phyloP scores from a whole-genome alignment of 2,888 invertebrate species.

The Brachylomia viminalis region DNA sequence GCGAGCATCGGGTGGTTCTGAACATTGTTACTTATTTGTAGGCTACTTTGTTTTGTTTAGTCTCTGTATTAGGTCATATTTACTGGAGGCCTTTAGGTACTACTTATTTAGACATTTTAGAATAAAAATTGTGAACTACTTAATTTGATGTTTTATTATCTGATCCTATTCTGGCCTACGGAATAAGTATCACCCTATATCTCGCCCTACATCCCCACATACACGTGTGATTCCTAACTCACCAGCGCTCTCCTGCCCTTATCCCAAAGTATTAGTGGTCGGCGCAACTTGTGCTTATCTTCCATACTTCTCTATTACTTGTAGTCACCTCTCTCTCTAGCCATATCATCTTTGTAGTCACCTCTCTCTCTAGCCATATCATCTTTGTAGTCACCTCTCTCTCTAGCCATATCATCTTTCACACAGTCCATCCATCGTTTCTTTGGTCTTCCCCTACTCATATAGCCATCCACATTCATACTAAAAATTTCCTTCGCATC shows the following conservation, averaged over 20 bases:
- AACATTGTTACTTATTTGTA: constrained; percentile 68
- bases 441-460: not conserved
- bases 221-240: not conserved
- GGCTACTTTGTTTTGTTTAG: constrained; percentile 59
- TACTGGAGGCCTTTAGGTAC: constrained; percentile 48
- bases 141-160: constrained; percentile 38
- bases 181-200: too few species aligned
- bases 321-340: too few species aligned
- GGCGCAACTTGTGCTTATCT: not conserved
- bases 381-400: too few species aligned
- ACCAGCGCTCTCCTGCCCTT: not conserved
- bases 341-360: not conserved
- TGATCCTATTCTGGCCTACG: not conserved
- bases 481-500: too few species aligned
- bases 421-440: not conserved
- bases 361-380: too few species aligned
- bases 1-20: constrained; percentile 39
- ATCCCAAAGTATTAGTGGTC: too few species aligned
- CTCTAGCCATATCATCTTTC: not conserved
- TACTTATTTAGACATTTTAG: constrained; percentile 55
- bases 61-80: constrained; percentile 44
- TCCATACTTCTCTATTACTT: not conserved
- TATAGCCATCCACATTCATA: not conserved
- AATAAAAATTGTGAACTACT: constrained; percentile 45
- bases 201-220: too few species aligned